Conservation (phyloP, 2,113 vertebrate genomes). For the Cheirogaleus medius region DNA sequence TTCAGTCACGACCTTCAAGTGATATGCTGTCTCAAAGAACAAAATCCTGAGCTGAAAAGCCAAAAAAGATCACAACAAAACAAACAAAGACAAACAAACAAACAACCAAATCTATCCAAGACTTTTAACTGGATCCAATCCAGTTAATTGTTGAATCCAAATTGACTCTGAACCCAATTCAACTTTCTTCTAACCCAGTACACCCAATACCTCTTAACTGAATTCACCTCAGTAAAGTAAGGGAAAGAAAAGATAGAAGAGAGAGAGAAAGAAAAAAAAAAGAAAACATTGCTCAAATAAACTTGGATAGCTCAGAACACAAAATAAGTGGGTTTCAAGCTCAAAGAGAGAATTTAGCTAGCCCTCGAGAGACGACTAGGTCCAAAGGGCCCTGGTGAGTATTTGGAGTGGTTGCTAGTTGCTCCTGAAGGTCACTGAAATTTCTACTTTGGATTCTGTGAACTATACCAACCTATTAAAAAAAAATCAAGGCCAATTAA, state of each 20-base stretch:
- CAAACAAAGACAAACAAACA: background rate
- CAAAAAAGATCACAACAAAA: background rate
- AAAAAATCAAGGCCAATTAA: background rate
- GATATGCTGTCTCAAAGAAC: background rate
- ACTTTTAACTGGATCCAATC: background rate
- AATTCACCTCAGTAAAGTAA: background rate
- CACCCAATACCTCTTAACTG: background rate
- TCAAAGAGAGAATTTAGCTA: background rate
- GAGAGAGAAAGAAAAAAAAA: background rate
- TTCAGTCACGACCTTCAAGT: background rate
- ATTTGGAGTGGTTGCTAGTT: rapidly evolving
- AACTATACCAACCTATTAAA: background rate
- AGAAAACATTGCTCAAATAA: background rate
- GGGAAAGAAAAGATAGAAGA: background rate
- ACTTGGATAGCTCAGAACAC: background rate
- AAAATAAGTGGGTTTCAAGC: background rate
- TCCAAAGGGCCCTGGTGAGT: rapidly evolving
- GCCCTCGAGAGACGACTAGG: rapidly evolving
- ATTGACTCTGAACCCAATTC: background rate
- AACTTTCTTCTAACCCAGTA: background rate
- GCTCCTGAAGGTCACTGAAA: background rate
- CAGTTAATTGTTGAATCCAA: background rate
- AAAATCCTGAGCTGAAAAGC: background rate
- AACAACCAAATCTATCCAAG: background rate
- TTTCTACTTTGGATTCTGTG: background rate